Evolutionary conservation across 2,888 invertebrate species (phyloP).

Genomic region (Orthosia gothica): DNA sequence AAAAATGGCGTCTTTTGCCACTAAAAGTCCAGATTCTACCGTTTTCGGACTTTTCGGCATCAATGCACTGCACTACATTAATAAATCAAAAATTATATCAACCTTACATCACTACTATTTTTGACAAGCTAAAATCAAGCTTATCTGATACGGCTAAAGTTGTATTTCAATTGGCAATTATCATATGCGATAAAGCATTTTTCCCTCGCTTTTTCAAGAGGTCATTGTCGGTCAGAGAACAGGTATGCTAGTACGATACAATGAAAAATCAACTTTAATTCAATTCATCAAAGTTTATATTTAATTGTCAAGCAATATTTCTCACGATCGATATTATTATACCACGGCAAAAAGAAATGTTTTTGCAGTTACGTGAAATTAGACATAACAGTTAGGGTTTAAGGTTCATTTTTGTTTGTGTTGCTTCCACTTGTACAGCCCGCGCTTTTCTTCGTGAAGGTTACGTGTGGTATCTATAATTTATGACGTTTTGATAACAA

Average conservation of each 20-base stretch:
- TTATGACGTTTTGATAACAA: conserved; percentile 54
- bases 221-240: conserved; percentile 88
- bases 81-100: conserved; percentile 60
- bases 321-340: conserved; percentile 79
- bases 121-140: conserved; percentile 6
- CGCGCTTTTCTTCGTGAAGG: conserved; percentile 62
- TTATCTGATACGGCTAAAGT: accelerated
- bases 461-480: conserved; percentile 48
- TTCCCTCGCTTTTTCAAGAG: conserved; percentile 86
- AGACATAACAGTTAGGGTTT: background rate
- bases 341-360: conserved; percentile 68
- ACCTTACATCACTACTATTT: conserved; percentile 51
- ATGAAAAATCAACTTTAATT: conserved; percentile 53
- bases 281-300: accelerated
- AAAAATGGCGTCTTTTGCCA: conserved; percentile 26
- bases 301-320: conserved; percentile 64
- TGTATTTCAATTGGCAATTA: conserved; percentile 16
- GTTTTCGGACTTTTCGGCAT: conserved; percentile 25
- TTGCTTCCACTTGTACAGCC: conserved; percentile 35
- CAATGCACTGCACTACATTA: conserved; percentile 45
- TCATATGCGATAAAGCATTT: conserved; percentile 67
- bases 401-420: conserved; percentile 47
- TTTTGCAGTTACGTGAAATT: conserved; percentile 21
- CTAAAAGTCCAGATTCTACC: conserved; percentile 22
- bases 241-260: conserved; percentile 75